Conservation (phyloP, 1,140 invertebrate species). For the Campoletis sonorensis region DNA sequence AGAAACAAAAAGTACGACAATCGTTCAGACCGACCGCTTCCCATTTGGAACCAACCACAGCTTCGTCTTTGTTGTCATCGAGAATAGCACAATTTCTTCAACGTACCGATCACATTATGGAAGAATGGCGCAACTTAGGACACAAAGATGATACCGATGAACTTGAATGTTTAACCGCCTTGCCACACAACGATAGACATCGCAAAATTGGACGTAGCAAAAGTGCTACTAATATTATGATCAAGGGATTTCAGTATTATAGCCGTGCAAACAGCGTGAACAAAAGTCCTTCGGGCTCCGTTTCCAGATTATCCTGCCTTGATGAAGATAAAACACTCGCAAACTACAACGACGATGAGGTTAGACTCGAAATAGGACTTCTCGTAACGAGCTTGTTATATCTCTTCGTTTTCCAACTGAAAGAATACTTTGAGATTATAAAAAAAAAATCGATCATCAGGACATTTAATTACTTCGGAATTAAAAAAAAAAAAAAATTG, state of each 20-base stretch:
- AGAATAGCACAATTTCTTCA: constrained; percentile 89
- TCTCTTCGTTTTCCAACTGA: no score
- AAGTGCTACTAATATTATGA: constrained; percentile 87
- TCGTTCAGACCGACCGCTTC: constrained; percentile 84
- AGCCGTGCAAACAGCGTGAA: constrained; percentile 78
- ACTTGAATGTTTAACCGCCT: constrained; percentile 56
- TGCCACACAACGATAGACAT: constrained; percentile 31
- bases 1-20: constrained; percentile 82
- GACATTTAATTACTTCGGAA: no score
- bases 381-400: no score
- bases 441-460: no score
- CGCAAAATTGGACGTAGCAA: constrained; percentile 77
- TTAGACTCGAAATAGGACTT: constrained; percentile 19
- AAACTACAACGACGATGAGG: constrained; percentile 79
- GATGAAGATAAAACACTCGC: constrained; percentile 79
- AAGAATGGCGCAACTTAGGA: constrained; percentile 86
- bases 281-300: constrained; percentile 70
- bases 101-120: constrained; percentile 90
- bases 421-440: no score
- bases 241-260: constrained; percentile 85
- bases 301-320: constrained; percentile 46
- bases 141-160: constrained; percentile 77
- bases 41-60: constrained; percentile 84
- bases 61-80: constrained; percentile 83
- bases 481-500: no score